Evolutionary conservation across 2,113 vertebrate species (phyloP).

Genomic region (Vireo altiloquus): DNA sequence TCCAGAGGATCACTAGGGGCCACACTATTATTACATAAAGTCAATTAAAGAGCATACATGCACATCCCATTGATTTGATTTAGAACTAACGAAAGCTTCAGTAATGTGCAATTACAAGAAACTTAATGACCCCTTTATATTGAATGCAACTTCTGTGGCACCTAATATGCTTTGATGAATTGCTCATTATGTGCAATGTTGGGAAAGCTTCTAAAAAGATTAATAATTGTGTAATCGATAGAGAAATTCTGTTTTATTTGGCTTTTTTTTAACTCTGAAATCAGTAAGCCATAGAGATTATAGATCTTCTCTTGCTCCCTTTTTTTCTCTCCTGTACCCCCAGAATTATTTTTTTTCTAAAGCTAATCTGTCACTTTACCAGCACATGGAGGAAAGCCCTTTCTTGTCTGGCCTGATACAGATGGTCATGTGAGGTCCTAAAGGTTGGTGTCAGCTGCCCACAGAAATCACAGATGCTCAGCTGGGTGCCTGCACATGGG

Average conservation of each 20-base stretch:
- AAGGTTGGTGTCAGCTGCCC: background rate
- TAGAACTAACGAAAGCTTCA: constrained; percentile 44
- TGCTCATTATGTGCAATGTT: constrained; percentile 50
- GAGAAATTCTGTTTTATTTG: constrained; percentile 34
- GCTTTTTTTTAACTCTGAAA: background rate
- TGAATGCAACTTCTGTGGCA: constrained; percentile 46
- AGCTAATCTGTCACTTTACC: background rate
- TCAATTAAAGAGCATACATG: constrained; percentile 43
- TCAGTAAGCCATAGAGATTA: background rate
- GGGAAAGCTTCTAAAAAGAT: constrained; percentile 54
- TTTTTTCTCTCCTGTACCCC: background rate
- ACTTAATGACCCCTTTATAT: constrained; percentile 60
- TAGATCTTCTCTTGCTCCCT: background rate
- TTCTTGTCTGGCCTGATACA: background rate
- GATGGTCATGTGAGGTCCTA: background rate
- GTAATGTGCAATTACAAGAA: constrained; percentile 64
- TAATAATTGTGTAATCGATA: constrained; percentile 66
- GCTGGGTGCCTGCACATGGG: accelerated
- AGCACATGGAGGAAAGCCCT: background rate
- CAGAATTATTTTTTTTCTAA: background rate
- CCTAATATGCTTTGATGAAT: constrained; percentile 70
- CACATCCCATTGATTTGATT: constrained; percentile 63
- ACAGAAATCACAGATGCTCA: accelerated
- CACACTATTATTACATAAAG: constrained; percentile 27
- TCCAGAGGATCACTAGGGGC: background rate